Evolutionary conservation across 2,888 invertebrate species (phyloP).

Genomic region (Oegoconia quadripuncta): DNA sequence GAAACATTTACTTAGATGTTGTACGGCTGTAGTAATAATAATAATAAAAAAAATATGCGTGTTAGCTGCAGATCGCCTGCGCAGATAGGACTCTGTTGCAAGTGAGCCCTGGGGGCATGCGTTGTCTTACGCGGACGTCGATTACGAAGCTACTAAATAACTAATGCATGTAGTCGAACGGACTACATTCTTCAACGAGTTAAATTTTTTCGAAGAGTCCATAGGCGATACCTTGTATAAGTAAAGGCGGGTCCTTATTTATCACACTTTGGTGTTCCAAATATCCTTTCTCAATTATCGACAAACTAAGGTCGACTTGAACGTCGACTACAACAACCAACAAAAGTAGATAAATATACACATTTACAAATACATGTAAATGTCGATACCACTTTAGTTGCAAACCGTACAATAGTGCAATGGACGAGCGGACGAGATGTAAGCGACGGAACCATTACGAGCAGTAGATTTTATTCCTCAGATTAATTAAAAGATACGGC

Average conservation of each 20-base stretch:
- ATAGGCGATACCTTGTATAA: too few relatives aligned
- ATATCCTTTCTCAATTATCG: too few relatives aligned
- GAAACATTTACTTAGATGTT: slow-evolving; percentile 57
- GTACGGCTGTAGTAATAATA: slow-evolving; percentile 45
- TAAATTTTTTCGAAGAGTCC: too few relatives aligned
- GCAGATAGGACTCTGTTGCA: slow-evolving; percentile 48
- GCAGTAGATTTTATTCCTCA: slow-evolving; percentile 63
- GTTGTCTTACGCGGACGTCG: slow-evolving; percentile 37
- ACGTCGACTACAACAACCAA: too few relatives aligned
- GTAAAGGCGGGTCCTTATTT: too few relatives aligned
- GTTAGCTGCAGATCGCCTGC: slow-evolving; percentile 42
- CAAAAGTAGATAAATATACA: too few relatives aligned
- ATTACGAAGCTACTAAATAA: slow-evolving; percentile 43
- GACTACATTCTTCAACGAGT: too few relatives aligned
- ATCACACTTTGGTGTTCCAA: too few relatives aligned
- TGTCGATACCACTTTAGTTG: slow-evolving; percentile 27
- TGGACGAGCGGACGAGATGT: slow-evolving; percentile 36
- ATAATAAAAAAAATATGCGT: slow-evolving; percentile 26
- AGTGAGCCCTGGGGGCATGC: slow-evolving; percentile 46
- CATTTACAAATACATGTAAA: too few relatives aligned
- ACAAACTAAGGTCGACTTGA: too few relatives aligned
- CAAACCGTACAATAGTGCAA: slow-evolving; percentile 39
- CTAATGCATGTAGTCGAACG: slow-evolving; percentile 19
- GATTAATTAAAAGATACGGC: slow-evolving; percentile 76
- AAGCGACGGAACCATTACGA: slow-evolving; percentile 57